Percentiles rank a stretch among this genome's conserved stretches.
Evolutionary conservation across 1,140 invertebrate genomes (phyloP).

Genomic region (Acromyrmex heyeri): DNA sequence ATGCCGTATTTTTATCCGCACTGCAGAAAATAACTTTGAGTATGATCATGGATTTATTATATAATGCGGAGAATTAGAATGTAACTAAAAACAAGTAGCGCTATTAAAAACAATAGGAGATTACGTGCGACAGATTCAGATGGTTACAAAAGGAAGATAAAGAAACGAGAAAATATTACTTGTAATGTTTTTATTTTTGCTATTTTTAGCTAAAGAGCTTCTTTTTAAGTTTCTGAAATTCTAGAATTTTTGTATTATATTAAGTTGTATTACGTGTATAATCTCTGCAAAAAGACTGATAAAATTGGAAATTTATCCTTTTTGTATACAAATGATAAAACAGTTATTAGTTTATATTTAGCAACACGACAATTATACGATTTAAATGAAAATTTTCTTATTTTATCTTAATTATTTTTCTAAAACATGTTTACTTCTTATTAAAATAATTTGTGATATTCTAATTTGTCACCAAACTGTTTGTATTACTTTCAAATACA

Average conservation of each 20-base stretch:
- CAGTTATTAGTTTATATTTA: too few species aligned
- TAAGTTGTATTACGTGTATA: too few species aligned
- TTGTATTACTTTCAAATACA: too few species aligned
- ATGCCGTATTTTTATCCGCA: slow-evolving; percentile 29
- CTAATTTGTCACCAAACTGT: too few species aligned
- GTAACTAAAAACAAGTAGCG: background rate
- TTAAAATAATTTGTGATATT: too few species aligned
- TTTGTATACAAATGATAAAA: too few species aligned
- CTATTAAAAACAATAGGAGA: background rate
- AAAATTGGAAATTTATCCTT: too few species aligned
- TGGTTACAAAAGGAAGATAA: background rate
- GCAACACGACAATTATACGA: too few species aligned
- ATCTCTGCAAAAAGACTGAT: too few species aligned
- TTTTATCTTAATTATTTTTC: too few species aligned
- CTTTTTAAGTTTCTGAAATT: background rate
- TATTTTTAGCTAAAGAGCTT: background rate
- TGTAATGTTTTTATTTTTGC: background rate
- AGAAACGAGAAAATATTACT: background rate
- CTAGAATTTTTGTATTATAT: background rate
- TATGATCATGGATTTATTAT: background rate
- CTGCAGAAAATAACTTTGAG: slow-evolving; percentile 2
- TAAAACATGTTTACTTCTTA: too few species aligned
- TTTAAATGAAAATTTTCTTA: too few species aligned
- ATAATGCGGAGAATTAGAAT: background rate
- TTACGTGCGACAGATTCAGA: background rate